phyloP scores from a whole-genome alignment of 2,888 invertebrate genomes.

The Mesodorylaimus sp. region DNA sequence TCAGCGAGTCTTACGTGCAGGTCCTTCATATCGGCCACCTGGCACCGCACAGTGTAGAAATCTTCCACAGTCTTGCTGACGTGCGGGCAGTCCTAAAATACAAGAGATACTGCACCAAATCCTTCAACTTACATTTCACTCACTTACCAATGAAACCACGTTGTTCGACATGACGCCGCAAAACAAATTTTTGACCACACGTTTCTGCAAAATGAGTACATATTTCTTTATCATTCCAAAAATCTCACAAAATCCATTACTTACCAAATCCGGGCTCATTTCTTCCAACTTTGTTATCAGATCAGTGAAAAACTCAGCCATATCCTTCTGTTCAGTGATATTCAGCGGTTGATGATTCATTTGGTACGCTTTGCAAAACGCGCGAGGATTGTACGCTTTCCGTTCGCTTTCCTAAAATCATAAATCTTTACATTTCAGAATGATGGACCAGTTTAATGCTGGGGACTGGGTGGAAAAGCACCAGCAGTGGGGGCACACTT shows the following conservation, averaged over 20 bases:
- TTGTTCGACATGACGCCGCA: constrained; percentile 85
- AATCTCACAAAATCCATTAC: constrained; percentile 5
- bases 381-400: constrained; percentile 81
- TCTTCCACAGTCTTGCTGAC: constrained; percentile 82
- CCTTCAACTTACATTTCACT: not conserved
- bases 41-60: constrained; percentile 86
- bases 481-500: too few species aligned
- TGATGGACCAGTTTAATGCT: too few species aligned
- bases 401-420: constrained; percentile 60
- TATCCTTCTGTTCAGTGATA: constrained; percentile 89
- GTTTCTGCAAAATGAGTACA: constrained; percentile 40
- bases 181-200: constrained; percentile 68
- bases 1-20: constrained; percentile 43
- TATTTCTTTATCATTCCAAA: not conserved
- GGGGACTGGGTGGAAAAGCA: too few species aligned
- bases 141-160: constrained; percentile 64
- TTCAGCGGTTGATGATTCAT: constrained; percentile 92
- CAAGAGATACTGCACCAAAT: not conserved
- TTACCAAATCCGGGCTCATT: constrained; percentile 60
- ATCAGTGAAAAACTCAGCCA: constrained; percentile 95
- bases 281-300: constrained; percentile 84
- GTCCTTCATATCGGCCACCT: constrained; percentile 88
- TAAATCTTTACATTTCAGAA: not conserved
- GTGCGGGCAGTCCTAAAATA: constrained; percentile 63
- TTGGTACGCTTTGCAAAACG: constrained; percentile 84